A percentile compares a stretch with the other conserved stretches of the same genome.
Conservation (phyloP, 2,888 invertebrate species). For the Seira sanloemensis region DNA sequence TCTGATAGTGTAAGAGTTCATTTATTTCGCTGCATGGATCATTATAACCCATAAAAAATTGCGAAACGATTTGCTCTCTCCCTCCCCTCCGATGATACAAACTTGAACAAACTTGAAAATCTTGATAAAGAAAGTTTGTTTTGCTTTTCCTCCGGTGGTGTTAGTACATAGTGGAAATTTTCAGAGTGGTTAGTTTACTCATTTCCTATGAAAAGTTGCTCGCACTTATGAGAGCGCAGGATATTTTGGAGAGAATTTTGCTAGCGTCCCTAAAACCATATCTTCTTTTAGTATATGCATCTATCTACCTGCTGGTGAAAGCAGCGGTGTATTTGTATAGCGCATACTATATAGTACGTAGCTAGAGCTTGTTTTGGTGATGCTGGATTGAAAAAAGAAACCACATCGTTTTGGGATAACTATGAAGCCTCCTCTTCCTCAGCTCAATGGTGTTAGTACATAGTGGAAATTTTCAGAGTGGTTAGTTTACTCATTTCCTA, state of each 20-base stretch:
- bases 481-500: background rate
- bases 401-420: background rate
- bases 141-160: background rate
- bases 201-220: background rate
- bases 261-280: background rate
- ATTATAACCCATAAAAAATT: conserved; percentile 55
- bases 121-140: conserved; percentile 6
- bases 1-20: too few species aligned
- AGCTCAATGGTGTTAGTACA: background rate
- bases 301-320: too few species aligned
- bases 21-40: conserved; percentile 30
- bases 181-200: background rate
- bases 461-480: background rate
- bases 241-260: background rate
- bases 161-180: background rate
- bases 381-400: background rate
- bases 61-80: conserved; percentile 45
- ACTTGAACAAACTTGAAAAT: background rate
- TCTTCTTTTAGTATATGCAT: background rate
- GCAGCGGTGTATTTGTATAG: too few species aligned
- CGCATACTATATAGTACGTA: too few species aligned
- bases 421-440: background rate
- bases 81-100: background rate
- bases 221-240: too few species aligned
- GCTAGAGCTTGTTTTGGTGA: too few species aligned